phyloP scores from a whole-genome alignment of 2,113 vertebrate species.

The Eupsittula cactorum region DNA sequence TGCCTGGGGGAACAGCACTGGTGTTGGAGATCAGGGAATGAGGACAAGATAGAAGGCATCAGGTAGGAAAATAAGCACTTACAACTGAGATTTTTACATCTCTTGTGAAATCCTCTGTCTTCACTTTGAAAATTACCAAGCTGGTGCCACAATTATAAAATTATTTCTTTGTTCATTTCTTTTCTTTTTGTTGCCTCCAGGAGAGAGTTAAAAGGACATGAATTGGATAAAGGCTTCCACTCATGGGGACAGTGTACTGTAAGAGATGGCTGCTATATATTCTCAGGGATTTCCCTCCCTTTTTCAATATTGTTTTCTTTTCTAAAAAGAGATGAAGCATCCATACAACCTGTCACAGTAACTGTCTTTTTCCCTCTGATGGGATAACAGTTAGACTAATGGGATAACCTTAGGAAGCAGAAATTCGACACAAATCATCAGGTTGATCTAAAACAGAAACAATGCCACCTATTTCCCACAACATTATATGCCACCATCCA shows the following conservation, averaged over 20 bases:
- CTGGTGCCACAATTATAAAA: not conserved
- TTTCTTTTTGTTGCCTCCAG: not conserved
- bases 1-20: not conserved
- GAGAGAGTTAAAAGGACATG: not conserved
- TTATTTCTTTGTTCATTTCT: not conserved
- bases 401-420: slow-evolving; percentile 24
- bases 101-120: not conserved
- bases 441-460: slow-evolving; percentile 15
- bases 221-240: not conserved
- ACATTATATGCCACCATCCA: not conserved
- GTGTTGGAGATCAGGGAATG: not conserved
- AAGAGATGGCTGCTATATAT: not conserved
- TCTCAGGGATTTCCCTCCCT: not conserved
- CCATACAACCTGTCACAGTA: not conserved
- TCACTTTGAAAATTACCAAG: not conserved
- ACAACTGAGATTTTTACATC: not conserved
- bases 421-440: not conserved
- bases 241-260: not conserved
- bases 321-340: not conserved
- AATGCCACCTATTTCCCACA: not conserved
- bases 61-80: not conserved
- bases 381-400: slow-evolving; percentile 37
- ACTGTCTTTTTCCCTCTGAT: not conserved
- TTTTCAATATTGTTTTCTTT: not conserved
- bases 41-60: not conserved